These are phyloP conservation scores for Stenchaetothrips biformis DNA, from an alignment of 2,888 invertebrate genomes.

Conservation along the genomic window DNA sequence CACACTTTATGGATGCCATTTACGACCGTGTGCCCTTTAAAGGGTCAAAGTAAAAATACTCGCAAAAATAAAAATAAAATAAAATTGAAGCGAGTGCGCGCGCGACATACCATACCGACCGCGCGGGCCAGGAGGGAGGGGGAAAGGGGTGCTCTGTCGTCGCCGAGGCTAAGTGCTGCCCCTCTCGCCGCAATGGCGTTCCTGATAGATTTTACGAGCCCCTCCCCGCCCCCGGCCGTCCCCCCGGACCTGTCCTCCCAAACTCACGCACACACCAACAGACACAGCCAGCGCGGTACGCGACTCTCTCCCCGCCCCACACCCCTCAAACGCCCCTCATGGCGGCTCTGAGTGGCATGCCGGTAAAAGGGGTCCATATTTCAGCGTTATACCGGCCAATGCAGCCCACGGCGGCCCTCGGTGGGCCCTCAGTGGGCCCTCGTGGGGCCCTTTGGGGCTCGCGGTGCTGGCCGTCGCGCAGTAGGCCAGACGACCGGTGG, in stretches of 20 bases:
- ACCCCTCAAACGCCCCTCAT: not conserved
- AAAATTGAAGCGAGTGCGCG: not conserved
- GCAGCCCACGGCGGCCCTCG: not conserved
- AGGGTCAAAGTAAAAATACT: too few relatives aligned
- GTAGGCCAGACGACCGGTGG: too few relatives aligned
- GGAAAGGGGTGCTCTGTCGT: not conserved
- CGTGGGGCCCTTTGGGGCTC: too few relatives aligned
- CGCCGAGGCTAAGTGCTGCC: not conserved
- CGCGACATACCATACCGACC: not conserved
- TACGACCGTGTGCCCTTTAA: too few relatives aligned
- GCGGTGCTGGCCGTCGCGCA: too few relatives aligned
- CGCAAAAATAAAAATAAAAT: not conserved
- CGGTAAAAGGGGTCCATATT: constrained; percentile 1
- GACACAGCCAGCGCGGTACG: not conserved
- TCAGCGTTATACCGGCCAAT: not conserved
- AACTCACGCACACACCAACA: not conserved
- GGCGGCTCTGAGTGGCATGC: not conserved
- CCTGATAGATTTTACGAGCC: not conserved
- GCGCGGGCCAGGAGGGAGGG: not conserved
- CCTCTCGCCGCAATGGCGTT: not conserved
- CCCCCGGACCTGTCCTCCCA: not conserved
- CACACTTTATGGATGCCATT: too few relatives aligned
- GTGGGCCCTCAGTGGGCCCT: too few relatives aligned
- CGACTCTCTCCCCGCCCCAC: not conserved
- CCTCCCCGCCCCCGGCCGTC: not conserved